Percentiles rank a stretch among this genome's conserved stretches.
These are phyloP conservation scores for Astatoreochromis straeleni DNA, from an alignment of 2,113 vertebrate species.

Conservation along the genomic window DNA sequence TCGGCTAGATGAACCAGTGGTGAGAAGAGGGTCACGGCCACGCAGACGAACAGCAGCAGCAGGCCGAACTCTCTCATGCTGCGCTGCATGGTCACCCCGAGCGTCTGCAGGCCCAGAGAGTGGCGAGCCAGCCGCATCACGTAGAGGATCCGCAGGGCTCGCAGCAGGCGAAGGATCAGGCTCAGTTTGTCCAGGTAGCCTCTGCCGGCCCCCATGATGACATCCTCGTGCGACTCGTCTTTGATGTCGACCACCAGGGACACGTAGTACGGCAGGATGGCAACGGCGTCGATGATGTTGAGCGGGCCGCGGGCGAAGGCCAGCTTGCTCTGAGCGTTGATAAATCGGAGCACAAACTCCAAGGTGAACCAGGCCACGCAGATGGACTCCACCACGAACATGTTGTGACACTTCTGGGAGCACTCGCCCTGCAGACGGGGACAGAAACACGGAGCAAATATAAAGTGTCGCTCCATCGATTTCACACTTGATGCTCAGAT, in stretches of 20 bases:
- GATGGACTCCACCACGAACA: conserved; percentile 91
- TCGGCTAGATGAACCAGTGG: conserved; percentile 89
- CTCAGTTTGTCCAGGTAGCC: conserved; percentile 91
- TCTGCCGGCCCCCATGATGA: conserved; percentile 42
- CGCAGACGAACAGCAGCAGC: conserved; percentile 86
- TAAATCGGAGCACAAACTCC: conserved; percentile 85
- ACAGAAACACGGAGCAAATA: background rate
- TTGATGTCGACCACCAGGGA: conserved; percentile 83
- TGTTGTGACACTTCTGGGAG: conserved; percentile 86
- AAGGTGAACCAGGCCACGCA: conserved; percentile 95
- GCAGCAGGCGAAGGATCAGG: conserved; percentile 83
- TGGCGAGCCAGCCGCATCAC: conserved; percentile 94
- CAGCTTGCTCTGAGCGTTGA: conserved; percentile 87
- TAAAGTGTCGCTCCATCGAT: background rate
- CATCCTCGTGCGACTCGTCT: conserved; percentile 55
- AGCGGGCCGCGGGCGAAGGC: conserved; percentile 86
- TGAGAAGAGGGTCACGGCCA: conserved; percentile 88
- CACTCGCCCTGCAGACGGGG: conserved; percentile 80
- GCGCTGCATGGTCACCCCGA: conserved; percentile 85
- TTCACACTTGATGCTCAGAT: background rate
- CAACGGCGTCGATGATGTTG: conserved; percentile 90
- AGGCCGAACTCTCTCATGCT: conserved; percentile 87
- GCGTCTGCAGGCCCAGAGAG: conserved; percentile 89
- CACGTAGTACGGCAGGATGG: conserved; percentile 94
- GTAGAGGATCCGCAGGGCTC: conserved; percentile 89